Evolutionary conservation across 2,888 invertebrate genomes (phyloP).

Genomic region (Rugalucina vietnamica): DNA sequence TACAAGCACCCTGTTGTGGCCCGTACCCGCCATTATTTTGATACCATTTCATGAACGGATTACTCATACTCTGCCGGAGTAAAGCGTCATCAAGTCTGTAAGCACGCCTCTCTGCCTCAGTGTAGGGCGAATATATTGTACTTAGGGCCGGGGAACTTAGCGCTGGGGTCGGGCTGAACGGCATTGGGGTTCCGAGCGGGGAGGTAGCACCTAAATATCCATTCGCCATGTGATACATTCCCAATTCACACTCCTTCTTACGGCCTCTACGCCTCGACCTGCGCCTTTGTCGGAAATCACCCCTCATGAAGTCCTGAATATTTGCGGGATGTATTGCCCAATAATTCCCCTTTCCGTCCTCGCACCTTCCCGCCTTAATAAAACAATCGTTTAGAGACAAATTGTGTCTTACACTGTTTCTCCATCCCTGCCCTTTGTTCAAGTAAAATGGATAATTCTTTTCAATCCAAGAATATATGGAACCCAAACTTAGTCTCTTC

Average conservation of each 20-base stretch:
- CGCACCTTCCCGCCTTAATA: slow-evolving; percentile 79
- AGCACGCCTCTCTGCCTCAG: slow-evolving; percentile 78
- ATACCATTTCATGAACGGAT: slow-evolving; percentile 80
- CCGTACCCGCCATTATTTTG: slow-evolving; percentile 70
- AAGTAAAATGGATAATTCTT: slow-evolving; percentile 81
- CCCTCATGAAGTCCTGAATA: slow-evolving; percentile 80
- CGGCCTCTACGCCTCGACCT: slow-evolving; percentile 76
- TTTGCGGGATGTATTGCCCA: slow-evolving; percentile 82
- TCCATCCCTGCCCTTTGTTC: slow-evolving; percentile 81
- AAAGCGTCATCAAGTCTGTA: slow-evolving; percentile 79
- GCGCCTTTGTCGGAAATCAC: slow-evolving; percentile 80
- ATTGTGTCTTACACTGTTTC: slow-evolving; percentile 83
- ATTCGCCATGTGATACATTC: slow-evolving; percentile 75
- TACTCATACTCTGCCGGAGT: slow-evolving; percentile 78
- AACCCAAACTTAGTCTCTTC: slow-evolving; percentile 80
- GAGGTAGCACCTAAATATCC: slow-evolving; percentile 67
- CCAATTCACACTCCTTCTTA: slow-evolving; percentile 78
- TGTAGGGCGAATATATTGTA: slow-evolving; percentile 78
- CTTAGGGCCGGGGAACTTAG: slow-evolving; percentile 69
- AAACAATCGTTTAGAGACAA: slow-evolving; percentile 83
- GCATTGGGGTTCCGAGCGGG: slow-evolving; percentile 66
- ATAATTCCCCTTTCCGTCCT: slow-evolving; percentile 82
- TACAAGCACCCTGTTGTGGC: slow-evolving; percentile 67
- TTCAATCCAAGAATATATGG: slow-evolving; percentile 83
- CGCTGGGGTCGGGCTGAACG: slow-evolving; percentile 67